Percentiles rank a stretch among this genome's conserved stretches.
These are phyloP conservation scores for Ceyx melanurus DNA, from an alignment of 2,113 vertebrate genomes.

Conservation along the genomic window DNA sequence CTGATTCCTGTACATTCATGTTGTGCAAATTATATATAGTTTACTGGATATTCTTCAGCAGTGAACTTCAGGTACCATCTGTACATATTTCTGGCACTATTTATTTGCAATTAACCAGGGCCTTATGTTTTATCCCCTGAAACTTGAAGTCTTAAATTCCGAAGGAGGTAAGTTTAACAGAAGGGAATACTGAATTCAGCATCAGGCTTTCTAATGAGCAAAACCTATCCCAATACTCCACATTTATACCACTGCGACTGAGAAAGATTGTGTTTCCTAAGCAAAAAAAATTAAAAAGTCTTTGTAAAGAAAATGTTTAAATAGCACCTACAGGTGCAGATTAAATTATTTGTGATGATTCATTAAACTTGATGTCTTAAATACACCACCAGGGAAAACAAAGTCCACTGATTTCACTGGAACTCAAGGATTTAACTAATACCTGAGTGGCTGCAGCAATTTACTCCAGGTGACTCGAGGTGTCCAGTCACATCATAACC, in stretches of 20 bases:
- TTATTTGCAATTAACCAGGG: constrained; percentile 74
- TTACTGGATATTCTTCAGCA: constrained; percentile 47
- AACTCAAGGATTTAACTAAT: not conserved
- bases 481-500: not conserved
- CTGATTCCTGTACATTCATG: not conserved
- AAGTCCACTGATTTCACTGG: not conserved
- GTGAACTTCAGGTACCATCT: constrained; percentile 73
- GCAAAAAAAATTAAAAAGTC: not conserved
- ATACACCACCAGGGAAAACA: not conserved
- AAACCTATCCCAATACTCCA: constrained; percentile 24
- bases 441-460: not conserved
- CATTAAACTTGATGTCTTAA: constrained; percentile 36
- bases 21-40: constrained; percentile 40
- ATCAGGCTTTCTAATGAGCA: constrained; percentile 53
- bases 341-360: constrained; percentile 6
- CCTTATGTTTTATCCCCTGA: constrained; percentile 72
- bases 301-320: not conserved
- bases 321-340: constrained; percentile 25
- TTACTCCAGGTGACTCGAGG: not conserved
- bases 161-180: constrained; percentile 62
- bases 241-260: constrained; percentile 31
- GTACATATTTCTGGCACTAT: constrained; percentile 68
- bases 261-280: not conserved
- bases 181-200: constrained; percentile 60
- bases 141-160: constrained; percentile 54